A percentile compares a stretch with the other conserved stretches of the same genome.
Conservation (phyloP, 2,113 vertebrate genomes). For the Clupea harengus region DNA sequence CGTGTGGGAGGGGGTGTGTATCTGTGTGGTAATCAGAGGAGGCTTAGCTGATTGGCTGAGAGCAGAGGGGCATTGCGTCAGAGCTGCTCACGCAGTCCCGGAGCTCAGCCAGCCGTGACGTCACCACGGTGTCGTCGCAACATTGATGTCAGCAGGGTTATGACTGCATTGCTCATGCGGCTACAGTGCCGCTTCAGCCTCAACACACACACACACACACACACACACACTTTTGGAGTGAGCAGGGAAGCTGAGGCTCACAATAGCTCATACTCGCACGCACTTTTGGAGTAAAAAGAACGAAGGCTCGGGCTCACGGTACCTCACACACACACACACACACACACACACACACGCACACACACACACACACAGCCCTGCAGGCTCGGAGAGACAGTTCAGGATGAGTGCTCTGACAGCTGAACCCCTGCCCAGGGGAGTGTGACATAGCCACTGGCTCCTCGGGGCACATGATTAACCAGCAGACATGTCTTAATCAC, state of each 20-base stretch:
- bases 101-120: neutral
- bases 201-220: neutral
- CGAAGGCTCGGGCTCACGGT: neutral
- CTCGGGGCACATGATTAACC: constrained; percentile 54
- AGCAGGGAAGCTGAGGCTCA: neutral
- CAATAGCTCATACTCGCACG: neutral
- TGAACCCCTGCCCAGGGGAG: constrained; percentile 53
- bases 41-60: neutral
- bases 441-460: constrained; percentile 57
- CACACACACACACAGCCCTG: constrained; percentile 14
- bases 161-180: neutral
- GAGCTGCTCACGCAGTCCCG: neutral
- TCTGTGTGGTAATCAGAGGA: neutral
- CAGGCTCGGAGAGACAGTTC: constrained; percentile 17
- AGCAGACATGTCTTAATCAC: constrained; percentile 36
- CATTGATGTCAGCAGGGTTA: neutral
- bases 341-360: constrained; percentile 23
- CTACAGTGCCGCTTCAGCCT: neutral
- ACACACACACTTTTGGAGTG: neutral
- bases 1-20: neutral
- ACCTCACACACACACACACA: neutral
- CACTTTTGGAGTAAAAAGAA: no score
- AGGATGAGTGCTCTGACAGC: constrained; percentile 47
- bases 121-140: neutral
- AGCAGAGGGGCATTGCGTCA: neutral